Evolutionary conservation across 1,140 invertebrate species (phyloP).

Genomic region (Mercenaria mercenaria): DNA sequence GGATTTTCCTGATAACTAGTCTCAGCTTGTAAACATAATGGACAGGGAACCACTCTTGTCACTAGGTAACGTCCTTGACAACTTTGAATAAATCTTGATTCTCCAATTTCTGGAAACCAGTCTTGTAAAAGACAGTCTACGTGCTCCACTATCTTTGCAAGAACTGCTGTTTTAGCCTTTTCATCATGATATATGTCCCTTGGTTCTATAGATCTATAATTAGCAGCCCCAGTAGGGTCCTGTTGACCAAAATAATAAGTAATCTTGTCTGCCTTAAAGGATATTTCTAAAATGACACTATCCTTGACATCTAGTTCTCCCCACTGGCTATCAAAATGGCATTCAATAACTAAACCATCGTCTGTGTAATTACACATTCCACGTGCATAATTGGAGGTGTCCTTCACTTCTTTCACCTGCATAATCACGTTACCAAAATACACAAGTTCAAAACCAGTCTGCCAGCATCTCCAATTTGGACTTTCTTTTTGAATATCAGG

Average conservation of each 20-base stretch:
- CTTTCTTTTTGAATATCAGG: conserved; percentile 68
- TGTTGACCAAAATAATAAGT: conserved; percentile 71
- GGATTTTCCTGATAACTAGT: conserved; percentile 53
- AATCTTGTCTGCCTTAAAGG: conserved; percentile 90
- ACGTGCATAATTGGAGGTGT: conserved; percentile 71
- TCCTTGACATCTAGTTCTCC: conserved; percentile 90
- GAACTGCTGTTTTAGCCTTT: conserved; percentile 93
- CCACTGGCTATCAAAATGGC: conserved; percentile 83
- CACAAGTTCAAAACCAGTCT: conserved; percentile 95
- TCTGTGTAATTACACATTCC: conserved; percentile 87
- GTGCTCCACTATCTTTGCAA: conserved; percentile 97
- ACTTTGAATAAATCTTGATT: conserved; percentile 97
- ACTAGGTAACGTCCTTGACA: conserved; percentile 98
- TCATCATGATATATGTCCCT: conserved; percentile 79
- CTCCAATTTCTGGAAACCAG: conserved; percentile 98
- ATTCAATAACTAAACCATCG: conserved; percentile 76
- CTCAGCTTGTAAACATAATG: conserved; percentile 89
- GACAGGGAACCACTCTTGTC: conserved; percentile 97
- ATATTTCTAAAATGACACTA: conserved; percentile 94
- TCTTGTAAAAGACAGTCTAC: conserved; percentile 99
- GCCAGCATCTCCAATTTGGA: conserved; percentile 98
- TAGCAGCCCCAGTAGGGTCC: not conserved
- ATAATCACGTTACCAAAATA: conserved; percentile 88
- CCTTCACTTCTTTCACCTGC: conserved; percentile 77
- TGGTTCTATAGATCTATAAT: conserved; percentile 40